Base-by-base conservation (phyloP, 2,113 vertebrate species). In the Vicugna pacos region DNA sequence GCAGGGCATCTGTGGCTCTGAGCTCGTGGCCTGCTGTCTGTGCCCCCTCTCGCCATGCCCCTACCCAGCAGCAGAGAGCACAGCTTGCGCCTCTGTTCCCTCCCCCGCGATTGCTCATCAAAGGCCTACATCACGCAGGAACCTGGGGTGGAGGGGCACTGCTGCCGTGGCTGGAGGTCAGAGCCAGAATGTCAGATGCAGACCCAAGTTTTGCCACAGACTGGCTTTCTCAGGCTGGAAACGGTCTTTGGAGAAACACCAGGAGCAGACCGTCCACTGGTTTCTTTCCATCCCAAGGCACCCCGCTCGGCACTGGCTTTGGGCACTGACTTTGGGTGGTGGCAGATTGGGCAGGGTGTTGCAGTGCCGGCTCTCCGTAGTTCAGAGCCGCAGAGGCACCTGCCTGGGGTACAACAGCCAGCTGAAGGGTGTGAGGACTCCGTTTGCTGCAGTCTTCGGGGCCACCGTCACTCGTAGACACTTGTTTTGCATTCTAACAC, bases 391-490 rank as follows among this genome's bases (percentile, higher is more conserved):
- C 38, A 5, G 38, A 42, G 38, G 38, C 38, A 42, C 38, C 38
- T 42, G 38, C 38, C 38, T 5, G 38, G 38, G 38, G 38, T 4
- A 42, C 38, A 42, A 42, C 2, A 15, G 15, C 42, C 26, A 26
- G 42, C 42, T 48, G 15, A 42, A 75, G 72, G 24, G 10, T 12
- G 20, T 28, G 42, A 75, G 72, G 42, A 75, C 42, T 2, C 8
- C 2, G 72, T 30, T 14, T 11, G 26, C 0, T 70, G 15, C 4
- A 8, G 30, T 11, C 38, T 26, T 2, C 1, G 26, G 14, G 2
- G 26, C 14, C 70, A 28, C 15, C 8, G 17, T 17, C 72, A 75
- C 26, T 42, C 26, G 4, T 14, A 42, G 8, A 75, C 72, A 30
- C 42, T 30, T 24, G 8, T 1, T 20, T 60, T 20, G 15, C 15